Percentiles rank a stretch among this genome's conserved stretches.
These are phyloP conservation scores for Todus mexicanus DNA, from an alignment of 2,797 vertebrate species.

Conservation along the genomic window DNA sequence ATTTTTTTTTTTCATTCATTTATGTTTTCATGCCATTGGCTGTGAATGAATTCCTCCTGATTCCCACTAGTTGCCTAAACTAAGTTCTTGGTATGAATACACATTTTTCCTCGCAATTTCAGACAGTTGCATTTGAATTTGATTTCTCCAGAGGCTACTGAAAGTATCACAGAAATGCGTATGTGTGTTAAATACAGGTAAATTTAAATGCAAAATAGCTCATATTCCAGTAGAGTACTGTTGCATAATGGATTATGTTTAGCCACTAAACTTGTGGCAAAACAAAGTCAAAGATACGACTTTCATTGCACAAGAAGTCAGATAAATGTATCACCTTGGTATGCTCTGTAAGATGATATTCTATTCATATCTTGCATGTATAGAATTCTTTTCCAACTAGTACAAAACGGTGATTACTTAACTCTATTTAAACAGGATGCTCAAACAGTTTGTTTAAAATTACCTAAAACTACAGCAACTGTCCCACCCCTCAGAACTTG, in stretches of 20 bases:
- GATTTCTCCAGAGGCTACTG: neutral
- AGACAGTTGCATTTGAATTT: neutral
- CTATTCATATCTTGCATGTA: conserved; percentile 11
- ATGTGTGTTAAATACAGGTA: neutral
- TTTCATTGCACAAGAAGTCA: neutral
- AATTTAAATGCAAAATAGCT: neutral
- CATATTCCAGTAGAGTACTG: neutral
- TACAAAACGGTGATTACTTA: conserved; percentile 70
- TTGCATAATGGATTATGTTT: neutral
- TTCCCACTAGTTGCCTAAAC: neutral
- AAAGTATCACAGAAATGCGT: neutral
- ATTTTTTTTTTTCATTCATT: no score
- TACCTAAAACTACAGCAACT: conserved; percentile 78
- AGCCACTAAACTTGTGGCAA: neutral
- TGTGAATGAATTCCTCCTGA: neutral
- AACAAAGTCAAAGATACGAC: neutral
- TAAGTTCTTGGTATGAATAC: neutral
- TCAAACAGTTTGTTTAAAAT: conserved; percentile 90
- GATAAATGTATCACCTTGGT: neutral
- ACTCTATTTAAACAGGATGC: conserved; percentile 88
- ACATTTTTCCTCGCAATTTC: neutral
- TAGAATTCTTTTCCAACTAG: conserved; percentile 59
- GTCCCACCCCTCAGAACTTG: conserved; percentile 84
- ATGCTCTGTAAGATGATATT: conserved; percentile 32
- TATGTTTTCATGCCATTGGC: neutral